These are phyloP conservation scores for Leucozona laternaria DNA, from an alignment of 2,888 invertebrate genomes.

Conservation along the genomic window DNA sequence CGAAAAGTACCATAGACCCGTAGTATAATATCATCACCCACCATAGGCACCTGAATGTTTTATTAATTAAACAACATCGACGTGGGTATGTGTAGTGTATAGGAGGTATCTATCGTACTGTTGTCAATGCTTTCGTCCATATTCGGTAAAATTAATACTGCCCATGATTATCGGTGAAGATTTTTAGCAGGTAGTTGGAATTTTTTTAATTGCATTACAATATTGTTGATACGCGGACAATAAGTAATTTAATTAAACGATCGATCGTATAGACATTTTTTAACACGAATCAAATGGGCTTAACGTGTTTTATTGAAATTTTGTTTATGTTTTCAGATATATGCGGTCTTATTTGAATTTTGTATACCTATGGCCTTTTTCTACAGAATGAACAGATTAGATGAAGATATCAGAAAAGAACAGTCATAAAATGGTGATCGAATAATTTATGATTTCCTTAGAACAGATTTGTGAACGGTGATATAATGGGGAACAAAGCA, in stretches of 20 bases:
- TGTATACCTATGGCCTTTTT: too few relatives aligned
- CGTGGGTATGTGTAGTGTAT: neutral
- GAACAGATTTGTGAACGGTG: too few relatives aligned
- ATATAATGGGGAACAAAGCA: too few relatives aligned
- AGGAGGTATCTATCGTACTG: neutral
- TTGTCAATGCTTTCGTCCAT: conserved; percentile 2
- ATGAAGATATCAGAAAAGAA: too few relatives aligned
- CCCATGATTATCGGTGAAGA: neutral
- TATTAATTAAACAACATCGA: conserved; percentile 42
- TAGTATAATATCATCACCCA: conserved; percentile 11
- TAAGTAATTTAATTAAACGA: conserved; percentile 34
- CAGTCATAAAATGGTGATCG: too few relatives aligned
- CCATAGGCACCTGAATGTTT: conserved; percentile 45
- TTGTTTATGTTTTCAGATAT: neutral
- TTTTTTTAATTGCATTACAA: conserved; percentile 23
- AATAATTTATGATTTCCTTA: too few relatives aligned
- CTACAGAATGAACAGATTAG: too few relatives aligned
- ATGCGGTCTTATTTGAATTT: neutral
- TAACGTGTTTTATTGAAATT: neutral
- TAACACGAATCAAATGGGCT: neutral
- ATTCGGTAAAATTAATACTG: neutral
- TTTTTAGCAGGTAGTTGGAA: conserved; percentile 16
- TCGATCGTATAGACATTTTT: neutral
- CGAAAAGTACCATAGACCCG: conserved; percentile 5
- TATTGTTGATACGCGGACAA: conserved; percentile 9